phyloP scores from a whole-genome alignment of 92 coral and sea anemone genomes.

The Parazoanthus swiftii region DNA sequence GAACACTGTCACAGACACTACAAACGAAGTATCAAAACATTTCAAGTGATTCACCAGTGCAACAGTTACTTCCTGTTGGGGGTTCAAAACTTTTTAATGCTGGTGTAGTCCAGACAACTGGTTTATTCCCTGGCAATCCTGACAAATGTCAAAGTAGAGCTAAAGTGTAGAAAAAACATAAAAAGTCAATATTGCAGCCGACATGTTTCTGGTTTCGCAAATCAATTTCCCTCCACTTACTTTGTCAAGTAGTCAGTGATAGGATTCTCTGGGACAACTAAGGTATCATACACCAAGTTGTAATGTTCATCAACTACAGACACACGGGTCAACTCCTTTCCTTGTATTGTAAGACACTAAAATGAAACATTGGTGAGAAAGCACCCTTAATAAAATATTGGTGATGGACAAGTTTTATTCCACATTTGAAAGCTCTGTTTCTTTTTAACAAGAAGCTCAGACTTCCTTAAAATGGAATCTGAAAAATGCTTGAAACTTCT shows the following conservation, averaged over 20 bases:
- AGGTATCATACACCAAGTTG: conserved; percentile 76
- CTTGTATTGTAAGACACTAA: conserved; percentile 81
- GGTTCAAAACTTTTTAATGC: no score
- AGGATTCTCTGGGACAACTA: conserved; percentile 82
- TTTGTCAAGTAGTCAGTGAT: conserved; percentile 80
- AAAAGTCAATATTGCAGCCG: neutral
- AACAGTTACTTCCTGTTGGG: no score
- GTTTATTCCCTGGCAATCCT: no score
- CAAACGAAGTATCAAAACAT: no score
- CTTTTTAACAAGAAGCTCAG: neutral
- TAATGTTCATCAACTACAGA: conserved; percentile 79
- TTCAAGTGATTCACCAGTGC: neutral
- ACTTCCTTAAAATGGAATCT: neutral
- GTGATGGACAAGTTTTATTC: neutral
- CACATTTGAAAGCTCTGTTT: neutral
- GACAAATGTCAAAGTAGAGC: no score
- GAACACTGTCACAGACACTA: neutral
- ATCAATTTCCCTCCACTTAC: conserved; percentile 44
- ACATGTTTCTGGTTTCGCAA: neutral
- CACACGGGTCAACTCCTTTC: conserved; percentile 81
- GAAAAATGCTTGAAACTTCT: neutral
- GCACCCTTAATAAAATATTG: neutral
- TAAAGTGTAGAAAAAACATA: no score
- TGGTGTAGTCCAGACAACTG: no score
- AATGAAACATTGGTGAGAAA: neutral